phyloP scores from a whole-genome alignment of 92 coral and sea anemone species.

The Palythoa grandis region DNA sequence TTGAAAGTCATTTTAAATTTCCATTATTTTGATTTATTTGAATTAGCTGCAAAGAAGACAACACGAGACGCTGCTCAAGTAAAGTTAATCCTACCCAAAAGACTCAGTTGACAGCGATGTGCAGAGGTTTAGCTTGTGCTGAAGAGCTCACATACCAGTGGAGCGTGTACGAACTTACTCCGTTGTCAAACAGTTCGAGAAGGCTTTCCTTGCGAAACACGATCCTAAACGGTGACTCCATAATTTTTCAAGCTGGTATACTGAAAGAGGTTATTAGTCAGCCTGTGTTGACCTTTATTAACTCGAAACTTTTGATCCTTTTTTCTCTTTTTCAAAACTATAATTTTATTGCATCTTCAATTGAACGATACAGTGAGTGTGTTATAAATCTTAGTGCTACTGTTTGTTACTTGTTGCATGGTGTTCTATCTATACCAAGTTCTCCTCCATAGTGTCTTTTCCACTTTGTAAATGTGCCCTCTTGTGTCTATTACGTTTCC shows the following conservation, averaged over 20 bases:
- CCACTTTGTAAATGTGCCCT: no score
- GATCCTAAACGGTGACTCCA: background rate
- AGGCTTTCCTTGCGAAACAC: background rate
- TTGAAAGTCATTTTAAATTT: background rate
- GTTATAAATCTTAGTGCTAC: no score
- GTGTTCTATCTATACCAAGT: no score
- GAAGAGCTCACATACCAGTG: background rate
- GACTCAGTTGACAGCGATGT: background rate
- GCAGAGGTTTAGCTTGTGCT: conserved; percentile 6
- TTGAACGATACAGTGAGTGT: no score
- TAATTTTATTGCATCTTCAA: no score
- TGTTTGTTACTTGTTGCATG: no score
- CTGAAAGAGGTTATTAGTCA: conserved; percentile 19
- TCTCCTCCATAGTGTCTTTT: no score
- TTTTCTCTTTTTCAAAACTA: no score
- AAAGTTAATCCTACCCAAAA: conserved; percentile 2
- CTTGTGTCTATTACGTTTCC: no score
- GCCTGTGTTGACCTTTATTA: background rate
- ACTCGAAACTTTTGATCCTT: no score
- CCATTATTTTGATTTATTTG: background rate
- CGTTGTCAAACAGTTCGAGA: background rate
- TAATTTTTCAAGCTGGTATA: background rate
- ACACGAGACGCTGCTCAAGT: background rate
- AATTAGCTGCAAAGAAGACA: conserved; percentile 1
- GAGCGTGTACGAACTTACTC: background rate